phyloP scores from a whole-genome alignment of 2,888 invertebrate genomes.

The Orchesella flavescens region DNA sequence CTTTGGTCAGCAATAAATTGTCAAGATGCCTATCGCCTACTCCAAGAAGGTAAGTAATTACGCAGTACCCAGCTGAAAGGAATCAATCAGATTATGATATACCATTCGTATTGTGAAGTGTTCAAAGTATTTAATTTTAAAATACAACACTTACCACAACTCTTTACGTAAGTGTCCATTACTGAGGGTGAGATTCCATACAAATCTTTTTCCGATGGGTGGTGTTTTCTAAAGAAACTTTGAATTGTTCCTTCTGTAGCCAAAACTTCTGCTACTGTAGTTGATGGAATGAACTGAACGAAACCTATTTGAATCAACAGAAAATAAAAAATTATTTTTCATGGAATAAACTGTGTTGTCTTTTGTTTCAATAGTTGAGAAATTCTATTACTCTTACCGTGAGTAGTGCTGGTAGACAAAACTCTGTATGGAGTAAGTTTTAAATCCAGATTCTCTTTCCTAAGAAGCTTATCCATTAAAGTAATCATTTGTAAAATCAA shows the following conservation, averaged over 20 bases:
- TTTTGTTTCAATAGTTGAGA: neutral
- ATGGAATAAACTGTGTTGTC: neutral
- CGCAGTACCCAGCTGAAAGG: constrained; percentile 90
- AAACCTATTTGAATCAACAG: constrained; percentile 79
- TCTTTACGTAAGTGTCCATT: constrained; percentile 97
- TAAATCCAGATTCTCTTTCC: constrained; percentile 95
- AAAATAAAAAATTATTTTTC: constrained; percentile 7
- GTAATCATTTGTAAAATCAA: constrained; percentile 98
- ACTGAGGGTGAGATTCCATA: constrained; percentile 94
- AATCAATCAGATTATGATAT: constrained; percentile 6
- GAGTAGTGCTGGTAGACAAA: constrained; percentile 94
- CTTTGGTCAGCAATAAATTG: constrained; percentile 92
- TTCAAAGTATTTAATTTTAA: too few species aligned
- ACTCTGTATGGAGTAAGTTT: constrained; percentile 97
- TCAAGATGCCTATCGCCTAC: constrained; percentile 98
- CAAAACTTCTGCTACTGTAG: constrained; percentile 92
- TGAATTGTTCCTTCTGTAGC: constrained; percentile 91
- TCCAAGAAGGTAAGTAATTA: constrained; percentile 97
- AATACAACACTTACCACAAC: constrained; percentile 81
- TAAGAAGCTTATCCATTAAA: constrained; percentile 95
- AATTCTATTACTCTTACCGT: constrained; percentile 77
- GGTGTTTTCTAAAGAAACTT: constrained; percentile 92
- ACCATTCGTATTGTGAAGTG: neutral
- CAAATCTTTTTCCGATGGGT: constrained; percentile 88
- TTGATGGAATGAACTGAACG: constrained; percentile 94